These are phyloP conservation scores for Corvus moneduloides DNA, from an alignment of 2,113 vertebrate genomes.

Conservation along the genomic window DNA sequence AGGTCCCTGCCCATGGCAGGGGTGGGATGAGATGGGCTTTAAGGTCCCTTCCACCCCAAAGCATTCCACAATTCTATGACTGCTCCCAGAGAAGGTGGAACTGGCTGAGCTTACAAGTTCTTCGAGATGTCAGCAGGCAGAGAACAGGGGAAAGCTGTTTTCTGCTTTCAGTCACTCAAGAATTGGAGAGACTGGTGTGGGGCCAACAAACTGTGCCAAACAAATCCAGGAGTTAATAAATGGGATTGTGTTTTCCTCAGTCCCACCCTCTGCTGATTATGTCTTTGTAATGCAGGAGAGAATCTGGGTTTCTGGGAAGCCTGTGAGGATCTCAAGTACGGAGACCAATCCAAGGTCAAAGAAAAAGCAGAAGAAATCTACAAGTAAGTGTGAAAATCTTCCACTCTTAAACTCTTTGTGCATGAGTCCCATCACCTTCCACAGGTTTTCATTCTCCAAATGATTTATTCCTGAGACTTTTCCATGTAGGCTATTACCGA, in stretches of 20 bases:
- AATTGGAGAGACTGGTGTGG: not conserved
- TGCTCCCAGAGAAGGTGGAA: not conserved
- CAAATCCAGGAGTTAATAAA: not conserved
- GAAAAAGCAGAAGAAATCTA: conserved; percentile 98
- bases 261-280: not conserved
- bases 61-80: not conserved
- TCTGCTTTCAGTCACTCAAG: not conserved
- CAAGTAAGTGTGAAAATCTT: conserved; percentile 77
- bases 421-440: not conserved
- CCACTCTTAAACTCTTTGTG: not conserved
- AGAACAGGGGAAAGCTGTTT: not conserved
- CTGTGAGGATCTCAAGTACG: conserved; percentile 96
- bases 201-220: not conserved
- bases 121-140: not conserved
- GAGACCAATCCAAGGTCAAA: conserved; percentile 90
- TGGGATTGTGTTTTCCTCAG: not conserved
- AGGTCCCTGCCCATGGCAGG: not conserved
- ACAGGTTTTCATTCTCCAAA: not conserved
- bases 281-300: conserved; percentile 77
- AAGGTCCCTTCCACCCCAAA: not conserved
- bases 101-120: not conserved
- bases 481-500: not conserved
- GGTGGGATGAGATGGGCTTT: not conserved
- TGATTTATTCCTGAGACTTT: not conserved
- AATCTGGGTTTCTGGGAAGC: conserved; percentile 98